Evolutionary conservation across 1,140 invertebrate species (phyloP).

Genomic region (Lycorma delicatula): DNA sequence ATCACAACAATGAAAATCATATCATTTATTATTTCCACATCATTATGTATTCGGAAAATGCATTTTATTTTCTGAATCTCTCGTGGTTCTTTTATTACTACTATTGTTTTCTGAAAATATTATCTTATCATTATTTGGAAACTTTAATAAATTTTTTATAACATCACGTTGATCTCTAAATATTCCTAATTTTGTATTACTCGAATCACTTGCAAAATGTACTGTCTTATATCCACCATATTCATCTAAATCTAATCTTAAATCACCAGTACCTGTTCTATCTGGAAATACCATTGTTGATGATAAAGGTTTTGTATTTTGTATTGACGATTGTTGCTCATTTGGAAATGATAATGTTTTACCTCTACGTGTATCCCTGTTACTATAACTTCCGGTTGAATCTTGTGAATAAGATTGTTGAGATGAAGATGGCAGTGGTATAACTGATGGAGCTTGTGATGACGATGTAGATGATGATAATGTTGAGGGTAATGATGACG

Average conservation of each 20-base stretch:
- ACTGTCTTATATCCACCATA: slow-evolving; percentile 20
- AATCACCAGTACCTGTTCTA: slow-evolving; percentile 29
- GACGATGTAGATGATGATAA: not conserved
- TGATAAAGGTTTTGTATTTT: not conserved
- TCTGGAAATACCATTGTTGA: slow-evolving; percentile 29
- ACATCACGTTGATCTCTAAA: not conserved
- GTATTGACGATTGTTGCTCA: not conserved
- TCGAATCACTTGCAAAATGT: slow-evolving; percentile 1
- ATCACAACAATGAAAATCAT: too few relatives aligned
- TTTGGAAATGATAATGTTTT: slow-evolving; percentile 20
- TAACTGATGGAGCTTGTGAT: not conserved
- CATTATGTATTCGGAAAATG: not conserved
- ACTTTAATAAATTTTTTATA: not conserved
- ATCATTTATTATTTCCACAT: slow-evolving; percentile 4
- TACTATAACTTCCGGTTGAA: not conserved
- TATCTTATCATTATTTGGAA: too few relatives aligned
- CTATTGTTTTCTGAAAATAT: too few relatives aligned
- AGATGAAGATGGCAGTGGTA: not conserved
- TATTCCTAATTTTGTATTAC: not conserved
- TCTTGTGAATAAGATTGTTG: not conserved
- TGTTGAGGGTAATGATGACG: not conserved
- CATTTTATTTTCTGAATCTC: not conserved
- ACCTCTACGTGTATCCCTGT: slow-evolving; percentile 10
- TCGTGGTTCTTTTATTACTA: not conserved
- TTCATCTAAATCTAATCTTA: slow-evolving; percentile 25